Percentiles rank a stretch among this genome's conserved stretches.
Evolutionary conservation across 2,113 vertebrate genomes (phyloP).

Genomic region (Tenebrosternarchus preto): DNA sequence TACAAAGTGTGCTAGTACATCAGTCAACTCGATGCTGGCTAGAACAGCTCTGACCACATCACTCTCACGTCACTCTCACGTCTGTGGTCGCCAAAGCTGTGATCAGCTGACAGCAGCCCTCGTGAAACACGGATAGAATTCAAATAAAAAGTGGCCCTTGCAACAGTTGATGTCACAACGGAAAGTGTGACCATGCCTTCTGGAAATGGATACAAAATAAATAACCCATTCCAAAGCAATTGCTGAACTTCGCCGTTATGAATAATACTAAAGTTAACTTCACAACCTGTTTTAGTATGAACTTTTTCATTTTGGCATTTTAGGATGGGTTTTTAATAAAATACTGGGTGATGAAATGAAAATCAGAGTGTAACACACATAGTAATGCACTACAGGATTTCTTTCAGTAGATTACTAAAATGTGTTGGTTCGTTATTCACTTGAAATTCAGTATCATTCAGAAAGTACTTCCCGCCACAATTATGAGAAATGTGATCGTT

Average conservation of each 20-base stretch:
- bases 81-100: constrained; percentile 5
- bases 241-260: not conserved
- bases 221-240: not conserved
- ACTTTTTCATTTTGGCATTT: not conserved
- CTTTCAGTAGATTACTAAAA: not conserved
- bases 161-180: constrained; percentile 38
- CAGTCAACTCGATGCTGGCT: not conserved
- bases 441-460: not conserved
- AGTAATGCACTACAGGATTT: not conserved
- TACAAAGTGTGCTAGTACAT: not conserved
- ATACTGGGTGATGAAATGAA: not conserved
- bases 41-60: constrained; percentile 14
- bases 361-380: not conserved
- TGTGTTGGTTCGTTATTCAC: not conserved
- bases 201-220: constrained; percentile 7
- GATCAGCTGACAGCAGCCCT: constrained; percentile 37
- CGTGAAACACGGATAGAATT: constrained; percentile 29
- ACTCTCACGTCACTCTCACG: not conserved
- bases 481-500: constrained; percentile 8
- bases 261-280: not conserved
- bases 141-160: constrained; percentile 24
- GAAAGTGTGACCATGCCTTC: constrained; percentile 35
- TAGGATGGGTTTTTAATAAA: not conserved
- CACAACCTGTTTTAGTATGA: not conserved
- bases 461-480: not conserved